Evolutionary conservation across 2,888 invertebrate species (phyloP).

Genomic region (Drosophila putrida): DNA sequence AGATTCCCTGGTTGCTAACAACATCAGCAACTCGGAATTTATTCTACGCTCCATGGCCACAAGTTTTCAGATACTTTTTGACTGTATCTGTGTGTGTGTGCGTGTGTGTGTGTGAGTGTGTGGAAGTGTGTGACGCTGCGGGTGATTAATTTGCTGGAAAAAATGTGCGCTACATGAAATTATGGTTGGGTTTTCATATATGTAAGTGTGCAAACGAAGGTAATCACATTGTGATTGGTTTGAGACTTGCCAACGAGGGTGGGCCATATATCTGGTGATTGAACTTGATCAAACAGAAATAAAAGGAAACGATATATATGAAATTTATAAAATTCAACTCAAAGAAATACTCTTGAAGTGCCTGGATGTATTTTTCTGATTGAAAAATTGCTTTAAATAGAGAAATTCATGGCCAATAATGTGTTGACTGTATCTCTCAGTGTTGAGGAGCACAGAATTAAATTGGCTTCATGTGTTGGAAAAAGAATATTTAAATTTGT

Average conservation of each 20-base stretch:
- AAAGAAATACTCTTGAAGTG: slow-evolving; percentile 1
- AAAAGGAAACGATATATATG: not conserved
- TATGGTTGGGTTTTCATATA: slow-evolving; percentile 34
- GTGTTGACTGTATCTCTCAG: not conserved
- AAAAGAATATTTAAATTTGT: too few relatives aligned
- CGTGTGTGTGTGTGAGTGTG: slow-evolving; percentile 34
- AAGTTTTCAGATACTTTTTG: slow-evolving; percentile 29
- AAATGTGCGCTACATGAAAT: slow-evolving; percentile 44
- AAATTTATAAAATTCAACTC: not conserved
- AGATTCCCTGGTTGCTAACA: slow-evolving; percentile 32
- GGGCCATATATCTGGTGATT: slow-evolving; percentile 23
- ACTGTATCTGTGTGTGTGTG: slow-evolving; percentile 18
- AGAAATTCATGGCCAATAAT: not conserved
- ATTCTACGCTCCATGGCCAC: slow-evolving; percentile 31
- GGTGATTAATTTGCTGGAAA: slow-evolving; percentile 72
- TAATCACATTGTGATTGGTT: slow-evolving; percentile 50
- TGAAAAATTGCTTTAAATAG: not conserved
- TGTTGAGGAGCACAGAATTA: too few relatives aligned
- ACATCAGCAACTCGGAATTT: slow-evolving; percentile 28
- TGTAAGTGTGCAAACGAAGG: slow-evolving; percentile 32
- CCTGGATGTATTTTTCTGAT: not conserved
- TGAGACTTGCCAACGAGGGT: slow-evolving; percentile 12
- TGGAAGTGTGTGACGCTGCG: slow-evolving; percentile 48
- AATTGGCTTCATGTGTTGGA: too few relatives aligned
- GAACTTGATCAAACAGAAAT: slow-evolving; percentile 12